Evolutionary conservation across 2,797 vertebrate species (phyloP).

Genomic region (Pampus argenteus): DNA sequence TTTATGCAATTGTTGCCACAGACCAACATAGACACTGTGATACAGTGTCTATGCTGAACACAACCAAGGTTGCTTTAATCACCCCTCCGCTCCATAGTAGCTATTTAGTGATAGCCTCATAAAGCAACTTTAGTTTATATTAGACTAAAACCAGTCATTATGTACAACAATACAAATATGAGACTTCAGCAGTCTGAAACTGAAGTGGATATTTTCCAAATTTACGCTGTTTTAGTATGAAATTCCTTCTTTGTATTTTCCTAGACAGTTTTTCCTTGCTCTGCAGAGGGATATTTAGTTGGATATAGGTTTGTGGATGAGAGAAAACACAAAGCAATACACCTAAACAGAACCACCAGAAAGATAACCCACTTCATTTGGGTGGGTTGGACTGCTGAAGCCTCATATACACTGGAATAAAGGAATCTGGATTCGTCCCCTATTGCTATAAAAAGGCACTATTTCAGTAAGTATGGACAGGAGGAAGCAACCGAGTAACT

Average conservation of each 20-base stretch:
- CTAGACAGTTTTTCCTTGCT: neutral
- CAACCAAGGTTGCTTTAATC: neutral
- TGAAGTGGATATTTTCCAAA: too few relatives aligned
- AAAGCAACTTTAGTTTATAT: neutral
- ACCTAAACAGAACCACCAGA: neutral
- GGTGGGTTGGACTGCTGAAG: neutral
- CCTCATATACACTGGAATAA: neutral
- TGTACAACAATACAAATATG: neutral
- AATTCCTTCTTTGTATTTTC: too few relatives aligned
- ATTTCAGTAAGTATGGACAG: slow-evolving; percentile 2
- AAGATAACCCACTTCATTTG: slow-evolving; percentile 7
- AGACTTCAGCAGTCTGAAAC: too few relatives aligned
- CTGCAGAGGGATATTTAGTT: neutral
- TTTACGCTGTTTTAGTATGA: too few relatives aligned
- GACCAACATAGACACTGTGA: neutral
- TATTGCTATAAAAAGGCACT: neutral
- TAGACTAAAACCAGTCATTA: neutral
- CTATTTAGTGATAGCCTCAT: neutral
- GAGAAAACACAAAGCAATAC: neutral
- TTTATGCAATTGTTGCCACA: neutral
- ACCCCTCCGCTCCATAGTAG: neutral
- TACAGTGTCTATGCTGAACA: too few relatives aligned
- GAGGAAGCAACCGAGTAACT: neutral
- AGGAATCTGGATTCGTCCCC: neutral
- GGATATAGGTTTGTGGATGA: neutral